phyloP scores from a whole-genome alignment of 1,140 invertebrate genomes.

The Leptopilina boulardi region DNA sequence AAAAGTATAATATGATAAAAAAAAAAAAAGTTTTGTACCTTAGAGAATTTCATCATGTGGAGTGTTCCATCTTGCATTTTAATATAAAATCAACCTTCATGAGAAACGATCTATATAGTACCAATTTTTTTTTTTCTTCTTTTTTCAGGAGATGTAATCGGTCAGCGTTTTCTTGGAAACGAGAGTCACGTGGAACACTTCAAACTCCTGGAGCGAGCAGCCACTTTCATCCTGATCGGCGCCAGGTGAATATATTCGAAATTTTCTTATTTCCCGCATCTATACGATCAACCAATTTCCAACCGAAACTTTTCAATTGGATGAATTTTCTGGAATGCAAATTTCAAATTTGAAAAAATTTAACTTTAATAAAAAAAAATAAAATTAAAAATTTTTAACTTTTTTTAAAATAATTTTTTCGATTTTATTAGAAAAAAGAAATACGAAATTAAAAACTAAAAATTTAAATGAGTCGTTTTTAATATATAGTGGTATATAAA shows the following conservation, averaged over 20 bases:
- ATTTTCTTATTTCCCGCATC: constrained; percentile 20
- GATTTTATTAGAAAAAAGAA: too few species aligned
- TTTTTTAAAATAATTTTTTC: too few species aligned
- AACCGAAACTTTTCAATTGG: not conserved
- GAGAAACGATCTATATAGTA: constrained; percentile 5
- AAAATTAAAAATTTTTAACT: too few species aligned
- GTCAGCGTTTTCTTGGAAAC: constrained; percentile 78
- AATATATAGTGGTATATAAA: too few species aligned
- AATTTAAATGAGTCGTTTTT: too few species aligned
- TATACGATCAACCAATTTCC: constrained; percentile 12
- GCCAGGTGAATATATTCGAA: constrained; percentile 78
- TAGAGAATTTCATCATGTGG: constrained; percentile 24
- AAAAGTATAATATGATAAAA: constrained; percentile 17
- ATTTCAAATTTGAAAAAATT: not conserved
- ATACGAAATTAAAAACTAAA: too few species aligned
- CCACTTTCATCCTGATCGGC: constrained; percentile 81
- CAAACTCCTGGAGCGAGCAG: constrained; percentile 80
- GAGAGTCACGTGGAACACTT: constrained; percentile 81
- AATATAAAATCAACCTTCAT: constrained; percentile 15
- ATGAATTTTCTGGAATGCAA: constrained; percentile 2
- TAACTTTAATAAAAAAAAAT: too few species aligned
- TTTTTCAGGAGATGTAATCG: constrained; percentile 76
- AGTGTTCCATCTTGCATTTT: constrained; percentile 26
- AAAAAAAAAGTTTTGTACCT: constrained; percentile 5
- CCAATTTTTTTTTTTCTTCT: constrained; percentile 49